Evolutionary conservation across 2,797 vertebrate species (phyloP).

Genomic region (Salarias fasciatus): DNA sequence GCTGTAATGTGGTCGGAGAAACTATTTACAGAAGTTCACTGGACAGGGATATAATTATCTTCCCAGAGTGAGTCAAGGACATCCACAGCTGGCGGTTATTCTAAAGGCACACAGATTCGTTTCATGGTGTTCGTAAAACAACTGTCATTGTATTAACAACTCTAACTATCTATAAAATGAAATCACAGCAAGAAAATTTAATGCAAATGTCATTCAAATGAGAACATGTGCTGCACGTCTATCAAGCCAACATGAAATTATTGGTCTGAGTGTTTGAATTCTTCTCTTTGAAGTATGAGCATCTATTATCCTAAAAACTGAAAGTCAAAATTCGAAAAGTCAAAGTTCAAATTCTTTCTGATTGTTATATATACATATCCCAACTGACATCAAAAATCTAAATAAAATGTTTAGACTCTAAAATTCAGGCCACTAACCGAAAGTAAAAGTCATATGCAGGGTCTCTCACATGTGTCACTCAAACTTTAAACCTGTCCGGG

Average conservation of each 20-base stretch:
- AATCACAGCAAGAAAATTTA: neutral
- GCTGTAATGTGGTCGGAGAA: conserved; percentile 16
- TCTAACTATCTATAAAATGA: neutral
- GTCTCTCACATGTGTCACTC: too few relatives aligned
- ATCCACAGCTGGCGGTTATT: conserved; percentile 33
- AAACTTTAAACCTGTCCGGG: too few relatives aligned
- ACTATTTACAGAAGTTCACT: conserved; percentile 21
- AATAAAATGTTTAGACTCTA: too few relatives aligned
- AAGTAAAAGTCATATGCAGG: too few relatives aligned
- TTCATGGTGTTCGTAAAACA: too few relatives aligned
- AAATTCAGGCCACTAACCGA: too few relatives aligned
- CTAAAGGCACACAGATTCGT: conserved; percentile 4
- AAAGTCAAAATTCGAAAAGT: neutral
- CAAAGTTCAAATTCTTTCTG: neutral
- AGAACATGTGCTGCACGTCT: neutral
- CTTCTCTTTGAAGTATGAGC: neutral
- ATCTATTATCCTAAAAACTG: too few relatives aligned
- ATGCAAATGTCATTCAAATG: neutral
- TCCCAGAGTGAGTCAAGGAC: conserved; percentile 31
- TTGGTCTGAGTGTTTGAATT: neutral
- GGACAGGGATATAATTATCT: conserved; percentile 38
- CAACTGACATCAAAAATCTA: too few relatives aligned
- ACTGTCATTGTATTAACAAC: too few relatives aligned
- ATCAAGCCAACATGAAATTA: too few relatives aligned
- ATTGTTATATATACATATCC: too few relatives aligned